phyloP scores from a whole-genome alignment of 2,113 vertebrate genomes.

The Epinephelus lanceolatus region DNA sequence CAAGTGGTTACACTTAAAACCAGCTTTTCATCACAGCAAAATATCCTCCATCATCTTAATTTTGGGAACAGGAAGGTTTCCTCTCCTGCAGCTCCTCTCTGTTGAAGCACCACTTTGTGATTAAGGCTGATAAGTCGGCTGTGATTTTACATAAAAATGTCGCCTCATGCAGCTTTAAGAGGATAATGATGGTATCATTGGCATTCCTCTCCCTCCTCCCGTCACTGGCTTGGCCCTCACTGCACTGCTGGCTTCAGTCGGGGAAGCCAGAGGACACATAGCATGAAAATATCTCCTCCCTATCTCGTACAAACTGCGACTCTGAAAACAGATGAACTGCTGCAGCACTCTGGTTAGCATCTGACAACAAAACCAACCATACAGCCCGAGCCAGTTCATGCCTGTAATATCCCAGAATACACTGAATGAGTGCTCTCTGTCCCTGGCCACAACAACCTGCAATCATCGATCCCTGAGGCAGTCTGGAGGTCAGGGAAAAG shows the following conservation, averaged over 20 bases:
- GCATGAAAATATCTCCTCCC: conserved; percentile 40
- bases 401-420: conserved; percentile 62
- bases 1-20: neutral
- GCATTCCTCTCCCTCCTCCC: conserved; percentile 53
- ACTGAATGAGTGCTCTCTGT: conserved; percentile 49
- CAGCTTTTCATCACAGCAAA: neutral
- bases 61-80: conserved; percentile 25
- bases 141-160: conserved; percentile 39
- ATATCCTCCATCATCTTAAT: neutral
- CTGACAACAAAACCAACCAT: conserved; percentile 50
- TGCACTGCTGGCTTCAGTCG: conserved; percentile 26
- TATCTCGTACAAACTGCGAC: conserved; percentile 30
- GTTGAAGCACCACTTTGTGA: conserved; percentile 16
- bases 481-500: conserved; percentile 46
- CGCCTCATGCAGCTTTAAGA: conserved; percentile 35
- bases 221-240: conserved; percentile 41
- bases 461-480: conserved; percentile 67
- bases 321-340: conserved; percentile 36
- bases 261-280: conserved; percentile 53
- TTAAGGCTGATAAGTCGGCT: conserved; percentile 32
- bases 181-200: conserved; percentile 48
- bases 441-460: conserved; percentile 56
- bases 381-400: conserved; percentile 44
- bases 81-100: neutral
- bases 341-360: conserved; percentile 37